Conservation (phyloP, 1,140 invertebrate genomes). For the Hylaeus volcanicus region DNA sequence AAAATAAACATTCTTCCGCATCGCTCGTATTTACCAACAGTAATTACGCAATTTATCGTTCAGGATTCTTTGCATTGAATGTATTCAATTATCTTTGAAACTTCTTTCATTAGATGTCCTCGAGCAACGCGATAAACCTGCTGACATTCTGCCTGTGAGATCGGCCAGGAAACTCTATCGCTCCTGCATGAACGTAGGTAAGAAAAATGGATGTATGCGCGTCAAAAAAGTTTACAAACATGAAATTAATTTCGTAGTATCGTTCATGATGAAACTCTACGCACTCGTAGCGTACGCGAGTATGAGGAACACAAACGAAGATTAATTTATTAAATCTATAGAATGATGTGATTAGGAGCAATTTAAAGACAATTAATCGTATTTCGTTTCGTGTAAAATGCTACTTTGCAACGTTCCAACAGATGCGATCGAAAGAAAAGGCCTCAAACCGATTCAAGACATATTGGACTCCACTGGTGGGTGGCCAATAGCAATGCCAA, state of each 20-base stretch:
- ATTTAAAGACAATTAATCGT: no score
- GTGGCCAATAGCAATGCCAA: conserved; percentile 74
- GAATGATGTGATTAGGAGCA: no score
- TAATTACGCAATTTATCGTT: no score
- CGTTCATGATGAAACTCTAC: no score
- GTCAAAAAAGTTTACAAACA: neutral
- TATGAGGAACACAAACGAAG: no score
- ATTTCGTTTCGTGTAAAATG: no score
- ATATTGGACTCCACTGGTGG: conserved; percentile 74
- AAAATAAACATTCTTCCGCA: no score
- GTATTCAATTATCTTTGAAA: neutral
- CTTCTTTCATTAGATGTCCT: conserved; percentile 49
- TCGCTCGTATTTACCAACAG: no score
- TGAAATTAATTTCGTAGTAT: no score
- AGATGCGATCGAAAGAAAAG: conserved; percentile 70
- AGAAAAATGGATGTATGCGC: neutral
- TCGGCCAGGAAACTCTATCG: conserved; percentile 58
- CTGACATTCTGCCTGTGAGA: conserved; percentile 55
- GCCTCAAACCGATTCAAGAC: conserved; percentile 66
- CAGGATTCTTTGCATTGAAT: neutral
- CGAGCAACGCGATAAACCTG: conserved; percentile 31
- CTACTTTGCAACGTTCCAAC: neutral
- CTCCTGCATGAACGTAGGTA: conserved; percentile 63
- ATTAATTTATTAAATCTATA: no score
- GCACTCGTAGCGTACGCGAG: no score